Conservation (phyloP, 1,140 invertebrate species). For the Diabrotica virgifera region DNA sequence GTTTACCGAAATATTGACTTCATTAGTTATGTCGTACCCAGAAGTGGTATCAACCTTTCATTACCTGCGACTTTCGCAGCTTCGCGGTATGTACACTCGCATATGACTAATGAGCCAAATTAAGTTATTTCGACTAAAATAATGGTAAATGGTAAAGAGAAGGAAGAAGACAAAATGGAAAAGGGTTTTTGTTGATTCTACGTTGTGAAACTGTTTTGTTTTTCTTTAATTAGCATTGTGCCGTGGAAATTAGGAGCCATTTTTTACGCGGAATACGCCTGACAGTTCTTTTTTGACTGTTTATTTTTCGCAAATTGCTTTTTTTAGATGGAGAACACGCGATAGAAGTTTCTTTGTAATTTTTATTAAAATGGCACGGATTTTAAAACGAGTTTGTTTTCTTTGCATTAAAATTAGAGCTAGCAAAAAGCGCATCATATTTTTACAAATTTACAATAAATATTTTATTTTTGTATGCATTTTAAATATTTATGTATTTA, state of each 20-base stretch:
- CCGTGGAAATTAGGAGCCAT: not conserved
- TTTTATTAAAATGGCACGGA: no score
- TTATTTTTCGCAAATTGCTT: not conserved
- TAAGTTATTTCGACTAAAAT: not conserved
- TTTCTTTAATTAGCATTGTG: conserved; percentile 1
- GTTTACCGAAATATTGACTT: no score
- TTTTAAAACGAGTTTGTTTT: no score
- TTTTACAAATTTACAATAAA: no score
- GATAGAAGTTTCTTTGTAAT: no score
- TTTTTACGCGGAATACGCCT: not conserved
- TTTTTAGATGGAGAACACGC: not conserved
- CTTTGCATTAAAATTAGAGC: no score
- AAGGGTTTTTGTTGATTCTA: not conserved
- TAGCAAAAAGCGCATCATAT: no score
- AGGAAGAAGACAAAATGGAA: not conserved
- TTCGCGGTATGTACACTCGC: not conserved
- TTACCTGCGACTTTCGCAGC: not conserved
- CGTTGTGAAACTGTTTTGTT: conserved; percentile 2
- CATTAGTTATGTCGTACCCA: no score
- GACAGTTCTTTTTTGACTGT: not conserved
- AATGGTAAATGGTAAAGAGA: not conserved
- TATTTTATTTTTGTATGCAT: no score
- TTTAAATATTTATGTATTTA: no score
- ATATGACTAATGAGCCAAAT: conserved; percentile 2
- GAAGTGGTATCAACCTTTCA: no score